These are phyloP conservation scores for Crotalus viridis DNA, from an alignment of 2,113 vertebrate genomes.

Conservation along the genomic window DNA sequence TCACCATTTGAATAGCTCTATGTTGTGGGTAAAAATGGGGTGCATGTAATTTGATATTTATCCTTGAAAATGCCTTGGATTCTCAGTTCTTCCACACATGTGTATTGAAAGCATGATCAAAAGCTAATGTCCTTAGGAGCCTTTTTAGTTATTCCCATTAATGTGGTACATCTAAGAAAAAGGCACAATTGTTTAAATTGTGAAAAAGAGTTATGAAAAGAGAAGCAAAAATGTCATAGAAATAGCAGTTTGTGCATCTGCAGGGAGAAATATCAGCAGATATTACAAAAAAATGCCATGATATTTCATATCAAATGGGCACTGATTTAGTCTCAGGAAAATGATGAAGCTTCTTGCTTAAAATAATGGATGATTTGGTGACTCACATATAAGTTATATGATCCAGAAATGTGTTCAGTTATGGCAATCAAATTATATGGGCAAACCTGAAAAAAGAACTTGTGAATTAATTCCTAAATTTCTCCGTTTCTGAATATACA, in stretches of 20 bases:
- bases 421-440: background rate
- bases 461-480: constrained; percentile 20
- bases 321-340: background rate
- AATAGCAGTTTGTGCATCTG: background rate
- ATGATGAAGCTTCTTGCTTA: background rate
- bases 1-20: background rate
- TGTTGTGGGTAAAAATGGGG: constrained; percentile 12
- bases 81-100: constrained; percentile 6
- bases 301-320: background rate
- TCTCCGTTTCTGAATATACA: constrained; percentile 34
- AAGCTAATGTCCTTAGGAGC: constrained; percentile 41
- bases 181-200: constrained; percentile 8
- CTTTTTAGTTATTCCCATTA: constrained; percentile 23
- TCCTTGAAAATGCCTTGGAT: constrained; percentile 45
- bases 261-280: background rate
- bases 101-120: constrained; percentile 39
- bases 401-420: background rate
- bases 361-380: background rate
- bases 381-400: background rate
- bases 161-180: constrained; percentile 38
- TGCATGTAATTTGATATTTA: constrained; percentile 27
- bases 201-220: background rate
- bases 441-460: constrained; percentile 13
- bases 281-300: background rate
- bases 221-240: background rate